Conservation (phyloP, 1,140 invertebrate species). For the Drosophila novamexicana region DNA sequence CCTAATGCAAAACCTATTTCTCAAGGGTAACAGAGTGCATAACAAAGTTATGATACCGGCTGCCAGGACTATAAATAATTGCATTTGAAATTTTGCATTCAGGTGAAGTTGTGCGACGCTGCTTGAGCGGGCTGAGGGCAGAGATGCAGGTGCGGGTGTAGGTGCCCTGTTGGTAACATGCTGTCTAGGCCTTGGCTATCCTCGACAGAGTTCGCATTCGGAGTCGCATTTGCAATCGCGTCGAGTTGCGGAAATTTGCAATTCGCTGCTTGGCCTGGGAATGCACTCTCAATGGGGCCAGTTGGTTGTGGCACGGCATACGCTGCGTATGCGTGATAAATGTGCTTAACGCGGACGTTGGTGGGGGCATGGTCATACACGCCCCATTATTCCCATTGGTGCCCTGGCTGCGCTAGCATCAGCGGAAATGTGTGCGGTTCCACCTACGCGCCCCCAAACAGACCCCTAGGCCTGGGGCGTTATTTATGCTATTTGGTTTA, state of each 20-base stretch:
- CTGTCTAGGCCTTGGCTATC: conserved; percentile 48
- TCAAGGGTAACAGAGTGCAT: conserved; percentile 28
- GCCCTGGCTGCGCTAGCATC: conserved; percentile 6
- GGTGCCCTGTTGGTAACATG: neutral
- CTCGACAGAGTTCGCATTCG: conserved; percentile 43
- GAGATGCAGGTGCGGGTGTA: neutral
- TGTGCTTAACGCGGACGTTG: conserved; percentile 52
- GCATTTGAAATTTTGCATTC: conserved; percentile 55
- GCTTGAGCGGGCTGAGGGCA: neutral
- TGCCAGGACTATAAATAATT: conserved; percentile 50
- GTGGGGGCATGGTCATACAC: conserved; percentile 13
- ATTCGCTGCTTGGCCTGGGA: conserved; percentile 48
- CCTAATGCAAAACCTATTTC: neutral
- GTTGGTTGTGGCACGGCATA: conserved; percentile 53
- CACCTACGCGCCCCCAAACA: conserved; percentile 39
- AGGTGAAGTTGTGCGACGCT: conserved; percentile 22
- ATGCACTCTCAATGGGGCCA: conserved; percentile 10
- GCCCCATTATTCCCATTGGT: neutral
- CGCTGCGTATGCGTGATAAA: conserved; percentile 77
- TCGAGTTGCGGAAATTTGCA: conserved; percentile 72
- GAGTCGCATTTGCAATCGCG: conserved; percentile 52
- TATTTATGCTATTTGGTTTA: conserved; percentile 74
- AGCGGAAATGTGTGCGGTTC: conserved; percentile 64
- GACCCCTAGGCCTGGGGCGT: conserved; percentile 40
- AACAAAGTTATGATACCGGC: conserved; percentile 37